Percentiles rank a stretch among this genome's conserved stretches.
Conservation (phyloP, 1,140 invertebrate genomes). For the Mylabris phalerata region DNA sequence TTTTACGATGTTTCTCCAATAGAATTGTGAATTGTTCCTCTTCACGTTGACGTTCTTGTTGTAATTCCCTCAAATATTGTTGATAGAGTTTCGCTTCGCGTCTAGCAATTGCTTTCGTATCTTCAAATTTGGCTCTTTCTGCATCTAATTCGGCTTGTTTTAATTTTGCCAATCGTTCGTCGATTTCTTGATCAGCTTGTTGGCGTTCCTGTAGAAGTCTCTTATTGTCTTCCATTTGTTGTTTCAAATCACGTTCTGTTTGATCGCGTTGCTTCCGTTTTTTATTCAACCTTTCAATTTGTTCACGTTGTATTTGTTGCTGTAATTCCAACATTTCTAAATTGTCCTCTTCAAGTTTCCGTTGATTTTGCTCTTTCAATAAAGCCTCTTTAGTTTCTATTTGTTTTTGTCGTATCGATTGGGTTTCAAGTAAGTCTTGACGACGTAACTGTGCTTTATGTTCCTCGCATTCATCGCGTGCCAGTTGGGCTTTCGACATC, state of each 20-base stretch:
- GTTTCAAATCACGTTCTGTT: constrained; percentile 26
- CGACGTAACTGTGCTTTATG: background rate
- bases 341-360: constrained; percentile 26
- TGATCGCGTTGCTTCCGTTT: constrained; percentile 25
- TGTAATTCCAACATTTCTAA: constrained; percentile 28
- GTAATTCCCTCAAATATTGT: constrained; percentile 32
- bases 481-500: constrained; percentile 27
- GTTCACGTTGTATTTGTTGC: constrained; percentile 29
- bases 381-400: constrained; percentile 28
- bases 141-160: constrained; percentile 27
- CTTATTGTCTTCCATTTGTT: constrained; percentile 31
- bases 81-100: constrained; percentile 31
- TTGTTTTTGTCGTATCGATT: constrained; percentile 24
- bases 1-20: constrained; percentile 25
- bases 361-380: constrained; percentile 24
- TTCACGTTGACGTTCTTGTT: constrained; percentile 28
- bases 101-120: constrained; percentile 18
- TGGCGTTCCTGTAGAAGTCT: constrained; percentile 27
- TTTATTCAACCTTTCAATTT: constrained; percentile 27
- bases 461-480: constrained; percentile 19
- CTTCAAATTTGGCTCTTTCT: constrained; percentile 25
- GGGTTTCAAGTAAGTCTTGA: constrained; percentile 29
- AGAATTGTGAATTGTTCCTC: constrained; percentile 26
- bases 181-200: constrained; percentile 31
- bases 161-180: constrained; percentile 22